phyloP scores from a whole-genome alignment of 1,140 invertebrate genomes.

The Sitobion miscanthi region DNA sequence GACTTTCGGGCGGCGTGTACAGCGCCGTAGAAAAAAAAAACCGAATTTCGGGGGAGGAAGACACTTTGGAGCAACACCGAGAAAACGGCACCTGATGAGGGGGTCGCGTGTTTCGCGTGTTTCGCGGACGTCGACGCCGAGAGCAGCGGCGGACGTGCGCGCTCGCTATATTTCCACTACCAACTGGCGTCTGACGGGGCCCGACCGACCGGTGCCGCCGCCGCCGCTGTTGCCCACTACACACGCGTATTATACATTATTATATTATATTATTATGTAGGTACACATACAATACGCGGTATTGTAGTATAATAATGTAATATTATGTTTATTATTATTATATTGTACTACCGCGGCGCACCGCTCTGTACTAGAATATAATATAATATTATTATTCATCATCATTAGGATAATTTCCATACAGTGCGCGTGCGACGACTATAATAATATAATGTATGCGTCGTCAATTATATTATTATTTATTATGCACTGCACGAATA shows the following conservation, averaged over 20 bases:
- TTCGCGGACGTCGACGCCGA: neutral
- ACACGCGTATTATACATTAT: neutral
- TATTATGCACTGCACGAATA: neutral
- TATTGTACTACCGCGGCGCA: too few relatives aligned
- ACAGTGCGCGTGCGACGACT: neutral
- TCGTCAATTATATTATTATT: neutral
- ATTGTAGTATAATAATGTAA: neutral
- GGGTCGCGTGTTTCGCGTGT: conserved; percentile 8
- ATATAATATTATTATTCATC: neutral
- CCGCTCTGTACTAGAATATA: too few relatives aligned
- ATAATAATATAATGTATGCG: neutral
- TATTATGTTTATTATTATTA: neutral
- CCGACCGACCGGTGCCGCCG: neutral
- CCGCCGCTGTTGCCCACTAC: neutral
- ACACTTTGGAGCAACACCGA: neutral
- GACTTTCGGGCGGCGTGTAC: too few relatives aligned
- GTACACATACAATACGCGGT: neutral
- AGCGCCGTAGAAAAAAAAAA: neutral
- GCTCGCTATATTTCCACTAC: conserved; percentile 28
- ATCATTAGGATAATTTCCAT: neutral
- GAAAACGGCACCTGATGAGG: neutral
- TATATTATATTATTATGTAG: neutral
- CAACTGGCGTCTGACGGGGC: neutral
- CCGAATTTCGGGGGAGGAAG: neutral
- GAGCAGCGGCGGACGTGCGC: neutral